Base-by-base conservation (phyloP, 2,888 invertebrate genomes). In the Nycteola revayana region DNA sequence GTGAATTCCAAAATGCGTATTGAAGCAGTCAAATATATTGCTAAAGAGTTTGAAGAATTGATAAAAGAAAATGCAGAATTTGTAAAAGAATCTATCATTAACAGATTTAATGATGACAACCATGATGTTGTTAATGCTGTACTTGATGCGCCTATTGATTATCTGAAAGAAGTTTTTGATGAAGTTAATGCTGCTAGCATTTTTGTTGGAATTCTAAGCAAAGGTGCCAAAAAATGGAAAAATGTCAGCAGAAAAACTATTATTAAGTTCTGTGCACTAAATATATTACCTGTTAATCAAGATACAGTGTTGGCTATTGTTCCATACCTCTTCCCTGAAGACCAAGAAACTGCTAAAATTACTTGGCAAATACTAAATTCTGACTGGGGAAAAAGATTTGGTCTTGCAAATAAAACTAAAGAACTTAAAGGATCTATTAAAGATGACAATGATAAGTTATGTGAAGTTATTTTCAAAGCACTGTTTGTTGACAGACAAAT, bases 31-130 rank as follows among this genome's bases (percentile, higher is more conserved):
- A 86, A 91, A 49, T 91, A 91, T 45, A 77, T 96, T 6, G 75
- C 91, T 0, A 84, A 90, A 39, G 89, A 91, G 44, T 90, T 88
- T 49, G 54, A 80, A 6, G 52, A 70, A 9, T 68, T 92, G 9
- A 85, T 80, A 56, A 71, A 86, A 0, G 88, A 89, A 25, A 89
- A 92, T 52, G 65, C 84, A 17, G 90, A 91, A n/a, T 89, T 93
- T 57, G 79, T 94, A 0, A 91, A 90, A 45, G 91, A 91, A 31
- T 91, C 93, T 0, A 75, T 96, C 3, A 61, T 91, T 1, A 92
- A 91, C 50, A 90, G 94, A 39, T 88, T 96, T 1, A 83, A 86
- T 29, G 95, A 95, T 73, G 93, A 94, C 8, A 90, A 91, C 49
- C 77, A 89, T 0, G 71, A 83, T 28, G 93, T 95, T 1, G 91